A percentile compares a stretch with the other conserved stretches of the same genome.
phyloP scores from a whole-genome alignment of 1,140 invertebrate species.

The Chironomus tepperi region DNA sequence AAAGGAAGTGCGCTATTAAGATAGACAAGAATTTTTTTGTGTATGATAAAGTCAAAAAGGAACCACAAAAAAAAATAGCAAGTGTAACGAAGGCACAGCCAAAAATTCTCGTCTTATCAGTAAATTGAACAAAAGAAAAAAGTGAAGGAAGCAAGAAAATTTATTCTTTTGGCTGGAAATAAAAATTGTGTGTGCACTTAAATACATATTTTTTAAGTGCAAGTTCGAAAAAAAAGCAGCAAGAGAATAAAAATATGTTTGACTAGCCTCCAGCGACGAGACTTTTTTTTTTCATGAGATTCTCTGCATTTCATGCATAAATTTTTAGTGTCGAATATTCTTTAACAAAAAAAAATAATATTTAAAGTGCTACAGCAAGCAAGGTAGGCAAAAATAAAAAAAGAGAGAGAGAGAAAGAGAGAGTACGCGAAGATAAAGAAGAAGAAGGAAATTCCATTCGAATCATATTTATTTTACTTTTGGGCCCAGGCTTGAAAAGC shows the following conservation, averaged over 20 bases:
- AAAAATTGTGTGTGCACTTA: background rate
- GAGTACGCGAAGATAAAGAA: background rate
- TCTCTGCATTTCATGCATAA: constrained; percentile 18
- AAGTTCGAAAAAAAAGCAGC: background rate
- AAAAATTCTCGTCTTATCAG: too few species aligned
- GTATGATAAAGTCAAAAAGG: too few species aligned
- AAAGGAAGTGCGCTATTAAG: too few species aligned
- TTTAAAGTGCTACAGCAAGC: background rate
- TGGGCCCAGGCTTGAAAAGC: background rate
- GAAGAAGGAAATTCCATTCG: constrained; percentile 19
- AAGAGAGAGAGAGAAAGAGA: background rate
- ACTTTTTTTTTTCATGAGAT: background rate
- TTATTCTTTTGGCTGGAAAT: background rate
- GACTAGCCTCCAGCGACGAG: constrained; percentile 18
- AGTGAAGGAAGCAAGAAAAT: background rate
- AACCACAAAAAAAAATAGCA: too few species aligned
- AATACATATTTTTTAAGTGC: background rate
- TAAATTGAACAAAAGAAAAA: background rate
- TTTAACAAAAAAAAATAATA: constrained; percentile 14
- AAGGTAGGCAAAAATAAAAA: background rate
- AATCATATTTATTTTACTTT: constrained; percentile 16
- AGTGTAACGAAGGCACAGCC: too few species aligned
- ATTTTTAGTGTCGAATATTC: constrained; percentile 17
- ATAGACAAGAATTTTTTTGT: too few species aligned
- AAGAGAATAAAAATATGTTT: background rate